phyloP scores from a whole-genome alignment of 64 coral and sea anemone species.

The Orbicella faveolata region DNA sequence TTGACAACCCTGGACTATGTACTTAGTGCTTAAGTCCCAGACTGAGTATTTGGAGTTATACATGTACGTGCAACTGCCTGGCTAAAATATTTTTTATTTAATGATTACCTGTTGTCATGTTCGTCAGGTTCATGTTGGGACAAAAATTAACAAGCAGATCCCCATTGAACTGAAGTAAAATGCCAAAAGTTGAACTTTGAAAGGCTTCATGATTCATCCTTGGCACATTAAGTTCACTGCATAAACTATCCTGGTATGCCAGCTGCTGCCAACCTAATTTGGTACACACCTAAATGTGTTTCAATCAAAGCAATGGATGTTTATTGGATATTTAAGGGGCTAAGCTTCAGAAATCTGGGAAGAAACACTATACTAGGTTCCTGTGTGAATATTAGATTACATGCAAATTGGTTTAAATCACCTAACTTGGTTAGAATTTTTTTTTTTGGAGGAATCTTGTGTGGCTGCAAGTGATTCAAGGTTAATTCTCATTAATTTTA shows the following conservation, averaged over 20 bases:
- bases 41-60: too few species aligned
- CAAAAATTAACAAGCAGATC: conserved; percentile 37
- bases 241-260: conserved; percentile 15
- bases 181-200: conserved; percentile 28
- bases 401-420: too few species aligned
- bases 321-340: too few species aligned
- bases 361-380: too few species aligned
- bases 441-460: too few species aligned
- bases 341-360: too few species aligned
- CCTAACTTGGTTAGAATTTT: too few species aligned
- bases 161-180: conserved; percentile 53
- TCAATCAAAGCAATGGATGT: not conserved
- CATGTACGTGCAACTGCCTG: not conserved
- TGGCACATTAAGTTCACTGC: conserved; percentile 26
- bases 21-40: too few species aligned
- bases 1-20: too few species aligned
- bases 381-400: too few species aligned
- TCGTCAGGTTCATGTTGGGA: not conserved
- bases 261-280: conserved; percentile 23
- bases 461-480: too few species aligned
- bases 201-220: conserved; percentile 43
- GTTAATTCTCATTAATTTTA: too few species aligned
- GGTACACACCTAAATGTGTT: conserved; percentile 40
- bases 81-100: not conserved
- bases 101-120: conserved; percentile 39